Conservation (phyloP, 2,888 invertebrate genomes). For the Limnephilus rhombicus region DNA sequence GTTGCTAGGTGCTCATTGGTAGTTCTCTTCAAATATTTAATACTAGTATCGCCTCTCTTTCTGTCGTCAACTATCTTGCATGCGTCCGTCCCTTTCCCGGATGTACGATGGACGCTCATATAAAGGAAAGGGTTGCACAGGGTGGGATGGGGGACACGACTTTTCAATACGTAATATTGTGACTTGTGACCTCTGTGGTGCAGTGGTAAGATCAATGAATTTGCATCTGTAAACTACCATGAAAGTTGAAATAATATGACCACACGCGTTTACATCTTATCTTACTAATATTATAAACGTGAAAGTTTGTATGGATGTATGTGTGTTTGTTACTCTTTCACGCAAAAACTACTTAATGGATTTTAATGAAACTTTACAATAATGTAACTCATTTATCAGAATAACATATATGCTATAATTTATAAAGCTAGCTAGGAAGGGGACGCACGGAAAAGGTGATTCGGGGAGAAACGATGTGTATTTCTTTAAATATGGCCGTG, state of each 20-base stretch:
- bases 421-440: no score
- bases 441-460: no score
- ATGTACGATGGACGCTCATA: conserved; percentile 40
- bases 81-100: conserved; percentile 46
- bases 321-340: no score
- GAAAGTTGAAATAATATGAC: not conserved
- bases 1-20: conserved; percentile 52
- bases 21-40: conserved; percentile 58
- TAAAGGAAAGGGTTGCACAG: conserved; percentile 49
- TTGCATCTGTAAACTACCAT: not conserved
- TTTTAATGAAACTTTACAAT: no score
- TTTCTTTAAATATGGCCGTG: no score
- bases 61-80: conserved; percentile 21
- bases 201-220: not conserved
- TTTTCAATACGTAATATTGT: not conserved
- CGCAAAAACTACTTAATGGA: no score
- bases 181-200: not conserved
- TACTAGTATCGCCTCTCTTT: conserved; percentile 40
- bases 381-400: no score
- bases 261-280: not conserved
- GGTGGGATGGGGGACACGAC: conserved; percentile 3
- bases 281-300: no score
- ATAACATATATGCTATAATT: no score
- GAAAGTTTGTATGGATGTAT: no score
- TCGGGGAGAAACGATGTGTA: no score